Base-by-base conservation (phyloP, 2,888 invertebrate genomes). In the Amblyteles armatorius region DNA sequence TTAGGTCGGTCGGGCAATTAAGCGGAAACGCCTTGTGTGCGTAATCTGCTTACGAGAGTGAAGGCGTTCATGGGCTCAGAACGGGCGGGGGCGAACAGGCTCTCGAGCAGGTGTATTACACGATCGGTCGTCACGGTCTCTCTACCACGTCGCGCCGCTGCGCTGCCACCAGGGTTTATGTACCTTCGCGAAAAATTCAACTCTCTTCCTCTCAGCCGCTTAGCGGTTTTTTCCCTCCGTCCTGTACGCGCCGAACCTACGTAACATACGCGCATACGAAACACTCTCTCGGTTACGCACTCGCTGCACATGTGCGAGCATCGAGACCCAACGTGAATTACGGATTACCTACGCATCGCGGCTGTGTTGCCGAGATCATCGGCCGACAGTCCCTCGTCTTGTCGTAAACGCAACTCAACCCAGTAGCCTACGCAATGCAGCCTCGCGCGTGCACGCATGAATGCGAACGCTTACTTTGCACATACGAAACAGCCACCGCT, bases 1-100 rank as follows among this genome's bases (percentile, higher is more conserved):
- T 79, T 88, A 83, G 88, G 87, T 88, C 89, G 86, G 57, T 33
- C 81, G 57, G 76, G 83, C 83, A 89, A 90, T 90, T 89, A 88
- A 86, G 76, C 84, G 79, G 71, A 72, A 85, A 86, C 79, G 81
- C 69, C 74, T 57, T 82, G 79, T 80, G 85, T 82, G 86, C 79
- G 82, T 88, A 90, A 90, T 89, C 87, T 85, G 82, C 85, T 88
- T 88, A 86, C 84, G 79, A 79, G 83, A 57, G 85, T 65, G 79
- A 80, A 81, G 76, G 80, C 26, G 57, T 22, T 65, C 44, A 44
- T n/a, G 63, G 29, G 26, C 36, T 33, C 7, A 57, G 44, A 57
- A 26, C 57, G 57, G 57, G 26, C 57, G 26, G 57, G 26, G 36
- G 71, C 55, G 29, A 29, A 71, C 48, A 65, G 65, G 65, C 67